Conservation (phyloP, 2,888 invertebrate species). For the Melanostoma scalare region DNA sequence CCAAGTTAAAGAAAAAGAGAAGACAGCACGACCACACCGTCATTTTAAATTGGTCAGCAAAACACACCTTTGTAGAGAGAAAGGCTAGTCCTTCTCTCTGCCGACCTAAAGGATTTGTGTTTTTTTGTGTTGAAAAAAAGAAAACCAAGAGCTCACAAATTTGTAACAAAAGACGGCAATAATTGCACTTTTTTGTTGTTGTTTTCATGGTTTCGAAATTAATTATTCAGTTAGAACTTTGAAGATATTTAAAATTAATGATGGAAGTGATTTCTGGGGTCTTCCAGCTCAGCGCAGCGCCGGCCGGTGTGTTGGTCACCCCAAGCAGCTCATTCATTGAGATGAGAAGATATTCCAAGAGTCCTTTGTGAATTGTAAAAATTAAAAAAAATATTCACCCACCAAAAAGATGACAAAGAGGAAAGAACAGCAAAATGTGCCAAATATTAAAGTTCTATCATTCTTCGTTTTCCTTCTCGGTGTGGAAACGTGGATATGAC, state of each 20-base stretch:
- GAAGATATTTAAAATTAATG: constrained; percentile 24
- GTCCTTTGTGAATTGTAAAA: too few species aligned
- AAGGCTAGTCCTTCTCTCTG: too few species aligned
- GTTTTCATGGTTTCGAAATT: constrained; percentile 6
- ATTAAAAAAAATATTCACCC: too few species aligned
- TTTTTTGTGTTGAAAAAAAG: not conserved
- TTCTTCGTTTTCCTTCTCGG: too few species aligned
- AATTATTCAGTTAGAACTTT: constrained; percentile 35
- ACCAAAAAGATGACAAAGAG: constrained; percentile 8
- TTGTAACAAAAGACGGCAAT: constrained; percentile 23
- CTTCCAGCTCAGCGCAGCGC: too few species aligned
- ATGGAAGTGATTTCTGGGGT: constrained; percentile 27
- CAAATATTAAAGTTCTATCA: constrained; percentile 7
- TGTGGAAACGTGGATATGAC: too few species aligned
- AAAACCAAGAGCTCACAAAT: constrained; percentile 25
- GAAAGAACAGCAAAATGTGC: constrained; percentile 11
- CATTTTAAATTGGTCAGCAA: constrained; percentile 54
- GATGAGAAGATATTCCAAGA: too few species aligned
- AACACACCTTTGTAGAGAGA: constrained; percentile 11
- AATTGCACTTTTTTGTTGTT: constrained; percentile 1
- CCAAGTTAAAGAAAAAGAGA: not conserved
- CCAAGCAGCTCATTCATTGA: too few species aligned
- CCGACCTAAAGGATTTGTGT: too few species aligned
- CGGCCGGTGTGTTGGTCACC: too few species aligned
- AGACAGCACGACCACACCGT: not conserved